Evolutionary conservation across 2,113 vertebrate genomes (phyloP).

Genomic region (Colius striatus): DNA sequence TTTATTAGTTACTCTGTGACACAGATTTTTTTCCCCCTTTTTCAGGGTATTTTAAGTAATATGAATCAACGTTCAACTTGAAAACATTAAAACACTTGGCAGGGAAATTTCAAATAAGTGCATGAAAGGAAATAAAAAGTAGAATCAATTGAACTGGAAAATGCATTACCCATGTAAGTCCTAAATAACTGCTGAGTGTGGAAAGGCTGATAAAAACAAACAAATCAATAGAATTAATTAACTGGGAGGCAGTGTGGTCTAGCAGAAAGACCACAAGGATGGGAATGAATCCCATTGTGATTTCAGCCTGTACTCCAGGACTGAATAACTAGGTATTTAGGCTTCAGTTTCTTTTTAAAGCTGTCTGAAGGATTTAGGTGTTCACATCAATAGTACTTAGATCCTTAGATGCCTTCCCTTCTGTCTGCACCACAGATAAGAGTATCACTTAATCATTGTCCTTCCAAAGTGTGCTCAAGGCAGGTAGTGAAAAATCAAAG

Average conservation of each 20-base stretch:
- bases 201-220: slow-evolving; percentile 59
- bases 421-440: not conserved
- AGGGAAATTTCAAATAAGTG: slow-evolving; percentile 30
- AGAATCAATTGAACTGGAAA: slow-evolving; percentile 52
- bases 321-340: slow-evolving; percentile 30
- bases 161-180: slow-evolving; percentile 33
- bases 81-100: slow-evolving; percentile 27
- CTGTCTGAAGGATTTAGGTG: slow-evolving; percentile 45
- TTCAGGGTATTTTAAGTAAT: slow-evolving; percentile 25
- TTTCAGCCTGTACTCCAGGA: not conserved
- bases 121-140: slow-evolving; percentile 10
- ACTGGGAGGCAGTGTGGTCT: slow-evolving; percentile 18
- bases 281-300: not conserved
- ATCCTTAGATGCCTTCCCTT: slow-evolving; percentile 9
- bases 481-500: slow-evolving; percentile 32
- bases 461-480: not conserved
- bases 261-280: slow-evolving; percentile 16
- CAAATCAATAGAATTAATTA: slow-evolving; percentile 65
- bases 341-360: slow-evolving; percentile 35
- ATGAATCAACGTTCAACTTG: slow-evolving; percentile 18
- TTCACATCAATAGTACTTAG: slow-evolving; percentile 38
- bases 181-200: slow-evolving; percentile 54
- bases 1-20: slow-evolving; percentile 50
- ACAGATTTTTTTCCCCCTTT: slow-evolving; percentile 8
- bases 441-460: slow-evolving; percentile 16